Base-by-base conservation (phyloP, 2,797 vertebrate genomes). In the Neolamprologus multifasciatus region DNA sequence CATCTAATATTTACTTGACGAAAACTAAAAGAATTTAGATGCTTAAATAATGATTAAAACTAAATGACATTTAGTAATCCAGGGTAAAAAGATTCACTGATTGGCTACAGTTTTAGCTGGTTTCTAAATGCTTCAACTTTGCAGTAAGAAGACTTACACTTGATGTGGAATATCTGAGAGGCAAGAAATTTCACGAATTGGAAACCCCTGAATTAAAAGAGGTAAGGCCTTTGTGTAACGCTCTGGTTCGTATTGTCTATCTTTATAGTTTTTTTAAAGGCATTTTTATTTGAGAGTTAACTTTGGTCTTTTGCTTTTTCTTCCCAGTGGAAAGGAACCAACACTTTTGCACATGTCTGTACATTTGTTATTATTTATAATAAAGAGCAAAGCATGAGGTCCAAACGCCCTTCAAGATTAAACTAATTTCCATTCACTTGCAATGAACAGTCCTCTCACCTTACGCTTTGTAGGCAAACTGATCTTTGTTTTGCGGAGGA, bases 391-490 rank as follows among this genome's bases (percentile, higher is more conserved):
- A 23, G n/a, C n/a, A 14, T 69, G 36, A 23, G 67, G 36, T 4
- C 6, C n/a, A 23, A 43, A 71, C 13, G 1, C 16, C 23, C 26
- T 50, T 50, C 10, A 5, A 8, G 43, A n/a, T 50, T 11, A 50
- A 74, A 29, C 17, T 2, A 5, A 17, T 50, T 64, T 19, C 16
- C 16, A 26, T 50, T 36, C 50, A 38, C 17, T 13, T 17, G 45
- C 6, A 23, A 23, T 6, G 19, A 84, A 69, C 38, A 33, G 2
- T 13, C n/a, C 38, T 59, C 84, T 91, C 55, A 92, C 93, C 80
- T 2, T 54, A 8, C 2, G 3, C 4, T 0, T 2, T 9, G 23
- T 10, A 1, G n/a, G 11, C 9, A 1, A 71, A 59, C 51, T 81
- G 45, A 86, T 26, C 33, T 33, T 36, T 3, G 59, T 51, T 3